Conservation (phyloP, 2,888 invertebrate genomes). For the Dynastes grantii region DNA sequence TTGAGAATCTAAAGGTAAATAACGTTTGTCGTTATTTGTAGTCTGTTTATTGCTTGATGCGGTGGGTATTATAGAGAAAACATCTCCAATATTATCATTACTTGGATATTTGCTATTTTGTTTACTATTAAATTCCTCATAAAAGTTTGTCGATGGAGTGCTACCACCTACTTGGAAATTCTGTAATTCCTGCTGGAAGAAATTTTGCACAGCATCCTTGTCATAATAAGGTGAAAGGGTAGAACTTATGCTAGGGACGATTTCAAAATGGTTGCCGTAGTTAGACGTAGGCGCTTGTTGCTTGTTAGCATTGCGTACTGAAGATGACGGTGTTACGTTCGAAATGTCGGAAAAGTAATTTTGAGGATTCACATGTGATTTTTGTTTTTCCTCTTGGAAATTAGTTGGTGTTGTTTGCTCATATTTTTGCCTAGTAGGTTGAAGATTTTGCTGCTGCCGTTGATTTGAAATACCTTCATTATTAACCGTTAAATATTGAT, state of each 20-base stretch:
- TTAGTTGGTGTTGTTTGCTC: not conserved
- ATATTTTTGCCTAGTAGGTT: not conserved
- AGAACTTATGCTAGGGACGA: conserved; percentile 24
- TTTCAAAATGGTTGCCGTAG: conserved; percentile 13
- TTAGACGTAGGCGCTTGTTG: not conserved
- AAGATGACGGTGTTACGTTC: not conserved
- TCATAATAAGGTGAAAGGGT: conserved; percentile 24
- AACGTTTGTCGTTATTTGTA: conserved; percentile 25
- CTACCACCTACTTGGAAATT: conserved; percentile 2
- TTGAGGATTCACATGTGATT: not conserved
- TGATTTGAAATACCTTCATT: not conserved
- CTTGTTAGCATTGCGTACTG: not conserved
- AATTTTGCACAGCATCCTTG: conserved; percentile 21
- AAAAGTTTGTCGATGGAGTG: conserved; percentile 4
- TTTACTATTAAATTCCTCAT: not conserved
- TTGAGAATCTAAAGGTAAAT: conserved; percentile 40
- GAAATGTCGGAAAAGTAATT: conserved; percentile 21
- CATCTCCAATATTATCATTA: conserved; percentile 3
- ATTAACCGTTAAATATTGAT: not conserved
- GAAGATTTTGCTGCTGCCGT: not conserved
- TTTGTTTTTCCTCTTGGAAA: not conserved
- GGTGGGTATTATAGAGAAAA: conserved; percentile 39
- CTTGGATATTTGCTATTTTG: conserved; percentile 3
- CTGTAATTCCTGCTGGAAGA: conserved; percentile 24
- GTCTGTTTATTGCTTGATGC: not conserved